Conservation (phyloP, 2,797 vertebrate species). For the Sphenopsis melanotis region DNA sequence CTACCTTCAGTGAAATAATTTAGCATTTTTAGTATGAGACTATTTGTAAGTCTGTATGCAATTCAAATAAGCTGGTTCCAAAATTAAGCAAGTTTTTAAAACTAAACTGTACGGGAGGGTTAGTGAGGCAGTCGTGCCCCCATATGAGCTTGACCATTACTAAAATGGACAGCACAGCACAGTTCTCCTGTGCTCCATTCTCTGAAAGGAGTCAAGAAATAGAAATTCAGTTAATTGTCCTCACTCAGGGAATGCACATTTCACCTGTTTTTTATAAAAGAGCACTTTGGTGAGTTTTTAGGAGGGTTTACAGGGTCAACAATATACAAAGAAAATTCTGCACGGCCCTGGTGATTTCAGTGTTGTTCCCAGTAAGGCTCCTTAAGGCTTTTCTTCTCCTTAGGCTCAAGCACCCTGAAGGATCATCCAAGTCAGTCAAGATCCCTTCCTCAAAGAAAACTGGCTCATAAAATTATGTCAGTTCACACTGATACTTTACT, state of each 20-base stretch:
- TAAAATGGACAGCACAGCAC: not conserved
- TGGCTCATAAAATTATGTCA: not conserved
- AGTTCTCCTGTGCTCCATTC: not conserved
- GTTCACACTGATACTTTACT: not conserved
- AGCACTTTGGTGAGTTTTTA: not conserved
- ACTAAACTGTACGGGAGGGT: not conserved
- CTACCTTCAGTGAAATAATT: not conserved
- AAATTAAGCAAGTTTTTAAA: not conserved
- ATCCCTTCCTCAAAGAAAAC: not conserved
- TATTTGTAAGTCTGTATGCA: not conserved
- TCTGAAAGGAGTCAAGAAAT: not conserved
- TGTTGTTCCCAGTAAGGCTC: no score
- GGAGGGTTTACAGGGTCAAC: not conserved
- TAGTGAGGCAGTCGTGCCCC: not conserved
- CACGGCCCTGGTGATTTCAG: no score
- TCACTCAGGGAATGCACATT: not conserved
- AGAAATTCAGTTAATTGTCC: accelerated
- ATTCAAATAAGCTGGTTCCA: not conserved
- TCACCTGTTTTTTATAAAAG: not conserved
- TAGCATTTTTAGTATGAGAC: not conserved
- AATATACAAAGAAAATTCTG: not conserved
- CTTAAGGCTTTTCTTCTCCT: not conserved
- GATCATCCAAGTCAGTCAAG: not conserved
- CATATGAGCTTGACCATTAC: accelerated
- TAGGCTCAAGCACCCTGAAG: not conserved